Percentiles rank a stretch among this genome's conserved stretches.
phyloP scores from a whole-genome alignment of 2,113 vertebrate species.

The Anoplopoma fimbria region DNA sequence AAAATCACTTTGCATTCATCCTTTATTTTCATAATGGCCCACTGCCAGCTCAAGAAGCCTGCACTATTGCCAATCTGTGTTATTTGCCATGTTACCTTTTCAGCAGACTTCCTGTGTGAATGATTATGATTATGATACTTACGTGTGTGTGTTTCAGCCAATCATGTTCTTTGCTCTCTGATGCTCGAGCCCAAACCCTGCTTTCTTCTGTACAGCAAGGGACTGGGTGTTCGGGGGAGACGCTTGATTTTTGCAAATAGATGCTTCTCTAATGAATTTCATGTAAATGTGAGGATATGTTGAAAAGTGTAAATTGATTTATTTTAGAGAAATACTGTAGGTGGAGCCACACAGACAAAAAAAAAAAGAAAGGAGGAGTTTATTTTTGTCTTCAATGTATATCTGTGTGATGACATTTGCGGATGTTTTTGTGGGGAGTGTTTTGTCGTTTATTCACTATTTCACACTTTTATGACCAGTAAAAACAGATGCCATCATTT shows the following conservation, averaged over 20 bases:
- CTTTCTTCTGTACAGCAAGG: constrained; percentile 46
- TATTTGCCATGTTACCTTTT: constrained; percentile 67
- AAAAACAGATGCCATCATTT: constrained; percentile 68
- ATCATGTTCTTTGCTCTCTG: constrained; percentile 45
- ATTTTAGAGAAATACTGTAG: constrained; percentile 72
- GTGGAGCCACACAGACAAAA: constrained; percentile 71
- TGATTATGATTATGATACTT: constrained; percentile 34
- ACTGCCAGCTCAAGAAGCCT: constrained; percentile 59
- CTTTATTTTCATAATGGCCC: constrained; percentile 30
- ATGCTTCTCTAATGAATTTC: constrained; percentile 73
- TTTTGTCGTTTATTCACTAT: constrained; percentile 73
- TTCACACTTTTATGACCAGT: constrained; percentile 79
- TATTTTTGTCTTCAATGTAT: constrained; percentile 81
- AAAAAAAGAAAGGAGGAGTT: constrained; percentile 50
- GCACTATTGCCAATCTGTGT: constrained; percentile 71
- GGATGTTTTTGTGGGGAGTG: constrained; percentile 80
- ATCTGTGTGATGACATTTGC: constrained; percentile 79
- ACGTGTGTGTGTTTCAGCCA: constrained; percentile 49
- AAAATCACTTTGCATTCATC: constrained; percentile 36
- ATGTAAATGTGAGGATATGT: constrained; percentile 75
- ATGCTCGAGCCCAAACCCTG: constrained; percentile 26
- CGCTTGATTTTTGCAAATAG: constrained; percentile 56
- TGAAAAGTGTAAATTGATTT: constrained; percentile 78
- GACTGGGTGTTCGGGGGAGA: constrained; percentile 13
- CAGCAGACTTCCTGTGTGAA: constrained; percentile 59